Evolutionary conservation across 2,888 invertebrate genomes (phyloP).

Genomic region (Panorpa germanica): DNA sequence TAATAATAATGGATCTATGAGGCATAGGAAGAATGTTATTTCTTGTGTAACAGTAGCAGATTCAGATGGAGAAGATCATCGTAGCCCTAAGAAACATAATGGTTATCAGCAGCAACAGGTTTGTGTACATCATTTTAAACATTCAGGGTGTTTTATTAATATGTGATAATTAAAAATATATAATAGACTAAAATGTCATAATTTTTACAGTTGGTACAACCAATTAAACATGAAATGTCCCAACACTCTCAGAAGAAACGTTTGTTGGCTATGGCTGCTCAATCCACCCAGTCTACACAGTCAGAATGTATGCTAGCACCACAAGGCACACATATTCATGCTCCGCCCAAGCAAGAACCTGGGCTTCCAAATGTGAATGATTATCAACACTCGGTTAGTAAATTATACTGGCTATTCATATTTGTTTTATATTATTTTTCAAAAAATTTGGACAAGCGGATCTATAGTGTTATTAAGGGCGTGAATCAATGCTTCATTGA

Average conservation of each 20-base stretch:
- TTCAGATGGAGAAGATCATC: slow-evolving; percentile 48
- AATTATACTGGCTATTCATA: slow-evolving; percentile 24
- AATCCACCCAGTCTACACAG: slow-evolving; percentile 30
- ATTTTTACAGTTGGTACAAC: slow-evolving; percentile 6
- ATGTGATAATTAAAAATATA: no score
- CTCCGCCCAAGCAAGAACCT: slow-evolving; percentile 25
- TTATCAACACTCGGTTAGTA: slow-evolving; percentile 17
- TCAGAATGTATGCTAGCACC: slow-evolving; percentile 49
- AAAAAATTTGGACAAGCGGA: no score
- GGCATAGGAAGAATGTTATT: slow-evolving; percentile 50
- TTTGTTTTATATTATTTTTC: no score
- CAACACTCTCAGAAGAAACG: slow-evolving; percentile 80
- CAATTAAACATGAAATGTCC: slow-evolving; percentile 15
- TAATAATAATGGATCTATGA: slow-evolving; percentile 11
- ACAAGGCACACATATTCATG: slow-evolving; percentile 28
- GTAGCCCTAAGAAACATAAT: slow-evolving; percentile 21
- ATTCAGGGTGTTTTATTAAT: no score
- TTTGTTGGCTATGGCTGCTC: slow-evolving; percentile 60
- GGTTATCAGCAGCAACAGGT: slow-evolving; percentile 16
- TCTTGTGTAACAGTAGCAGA: slow-evolving; percentile 64
- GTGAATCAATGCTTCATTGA: no score
- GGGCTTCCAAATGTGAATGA: slow-evolving; percentile 16
- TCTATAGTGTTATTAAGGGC: no score
- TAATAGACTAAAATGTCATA: slow-evolving; percentile 10
- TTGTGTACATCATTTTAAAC: no score